Percentiles rank a stretch among this genome's conserved stretches.
Conservation (phyloP, 2,113 vertebrate genomes). For the Scortum barcoo region DNA sequence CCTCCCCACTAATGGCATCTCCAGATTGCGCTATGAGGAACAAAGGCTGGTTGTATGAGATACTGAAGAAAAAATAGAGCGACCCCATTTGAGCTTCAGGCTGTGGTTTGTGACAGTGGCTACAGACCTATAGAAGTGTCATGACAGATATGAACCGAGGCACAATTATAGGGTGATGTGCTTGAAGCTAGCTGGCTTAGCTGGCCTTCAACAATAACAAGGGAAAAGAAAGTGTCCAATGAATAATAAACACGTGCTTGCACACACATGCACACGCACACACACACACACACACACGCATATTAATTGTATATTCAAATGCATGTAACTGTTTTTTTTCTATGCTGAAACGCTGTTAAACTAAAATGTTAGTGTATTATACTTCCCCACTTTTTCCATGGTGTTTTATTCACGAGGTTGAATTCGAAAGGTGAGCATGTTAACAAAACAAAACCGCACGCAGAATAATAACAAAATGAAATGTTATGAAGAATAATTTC, state of each 20-base stretch:
- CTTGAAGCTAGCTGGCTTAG: slow-evolving; percentile 64
- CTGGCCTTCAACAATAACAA: slow-evolving; percentile 36
- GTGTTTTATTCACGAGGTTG: slow-evolving; percentile 58
- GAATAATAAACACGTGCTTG: slow-evolving; percentile 27
- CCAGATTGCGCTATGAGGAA: slow-evolving; percentile 81
- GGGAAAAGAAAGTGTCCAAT: slow-evolving; percentile 11
- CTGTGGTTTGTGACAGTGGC: slow-evolving; percentile 71
- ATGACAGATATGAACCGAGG: slow-evolving; percentile 66
- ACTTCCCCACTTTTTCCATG: slow-evolving; percentile 7
- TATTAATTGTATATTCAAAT: not conserved
- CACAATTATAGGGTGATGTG: slow-evolving; percentile 70
- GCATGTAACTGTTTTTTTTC: not conserved
- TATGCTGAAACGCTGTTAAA: not conserved
- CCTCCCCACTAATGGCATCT: slow-evolving; percentile 83
- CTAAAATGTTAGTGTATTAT: slow-evolving; percentile 22
- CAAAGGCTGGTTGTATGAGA: slow-evolving; percentile 76
- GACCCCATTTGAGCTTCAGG: slow-evolving; percentile 74
- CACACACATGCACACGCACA: not conserved
- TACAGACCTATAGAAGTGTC: slow-evolving; percentile 70
- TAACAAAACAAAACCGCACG: slow-evolving; percentile 48
- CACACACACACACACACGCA: not conserved
- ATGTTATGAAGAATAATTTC: slow-evolving; percentile 59
- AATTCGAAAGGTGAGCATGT: slow-evolving; percentile 56
- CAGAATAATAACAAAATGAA: slow-evolving; percentile 55
- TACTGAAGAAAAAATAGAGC: slow-evolving; percentile 60